These are phyloP conservation scores for Myotis davidii DNA, from an alignment of 2,113 vertebrate genomes.

Conservation along the genomic window DNA sequence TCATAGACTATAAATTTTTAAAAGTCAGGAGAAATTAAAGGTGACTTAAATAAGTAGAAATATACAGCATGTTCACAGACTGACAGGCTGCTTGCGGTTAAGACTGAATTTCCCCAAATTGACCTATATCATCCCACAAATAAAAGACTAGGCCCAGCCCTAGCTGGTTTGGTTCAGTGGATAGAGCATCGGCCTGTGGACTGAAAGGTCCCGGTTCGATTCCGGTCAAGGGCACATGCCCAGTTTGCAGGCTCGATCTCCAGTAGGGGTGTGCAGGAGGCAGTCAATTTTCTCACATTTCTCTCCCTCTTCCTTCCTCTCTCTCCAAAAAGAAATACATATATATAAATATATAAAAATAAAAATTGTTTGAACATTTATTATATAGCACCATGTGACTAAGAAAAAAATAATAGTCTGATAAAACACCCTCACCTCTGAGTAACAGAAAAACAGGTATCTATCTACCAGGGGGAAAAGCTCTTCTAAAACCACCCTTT, in stretches of 20 bases:
- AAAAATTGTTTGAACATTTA: background rate
- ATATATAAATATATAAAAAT: no score
- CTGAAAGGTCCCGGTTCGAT: no score
- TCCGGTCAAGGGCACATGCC: no score
- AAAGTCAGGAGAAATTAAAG: background rate
- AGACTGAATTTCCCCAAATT: background rate
- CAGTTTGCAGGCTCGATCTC: no score
- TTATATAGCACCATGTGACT: background rate
- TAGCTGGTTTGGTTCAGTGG: no score
- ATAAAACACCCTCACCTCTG: background rate
- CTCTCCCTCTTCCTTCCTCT: no score
- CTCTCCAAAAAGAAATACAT: no score
- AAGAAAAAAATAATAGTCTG: background rate
- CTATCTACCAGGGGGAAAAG: fast-evolving
- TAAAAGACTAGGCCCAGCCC: background rate
- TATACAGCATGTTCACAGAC: background rate
- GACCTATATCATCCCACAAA: background rate
- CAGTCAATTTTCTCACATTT: no score
- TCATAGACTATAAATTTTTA: background rate
- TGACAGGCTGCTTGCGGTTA: background rate
- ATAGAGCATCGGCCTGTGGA: no score
- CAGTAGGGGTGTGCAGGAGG: no score
- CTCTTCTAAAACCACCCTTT: background rate
- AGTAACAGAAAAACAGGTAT: background rate
- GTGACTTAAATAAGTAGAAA: background rate